phyloP scores from a whole-genome alignment of 2,888 invertebrate genomes.

The Pachymerium ferrugineum region DNA sequence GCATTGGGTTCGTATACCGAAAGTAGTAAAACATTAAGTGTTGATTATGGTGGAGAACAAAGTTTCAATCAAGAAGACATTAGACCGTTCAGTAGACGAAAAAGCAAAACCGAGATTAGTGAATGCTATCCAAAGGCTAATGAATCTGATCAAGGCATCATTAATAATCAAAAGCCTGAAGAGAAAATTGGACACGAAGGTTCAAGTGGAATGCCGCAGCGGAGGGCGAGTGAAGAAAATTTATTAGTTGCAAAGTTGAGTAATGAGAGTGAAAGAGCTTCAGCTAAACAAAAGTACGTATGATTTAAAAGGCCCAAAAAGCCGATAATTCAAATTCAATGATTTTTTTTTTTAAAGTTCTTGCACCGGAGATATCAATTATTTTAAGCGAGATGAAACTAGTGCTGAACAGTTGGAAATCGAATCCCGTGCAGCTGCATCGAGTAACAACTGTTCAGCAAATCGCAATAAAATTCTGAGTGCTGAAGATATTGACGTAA shows the following conservation, averaged over 20 bases:
- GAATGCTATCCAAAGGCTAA: no score
- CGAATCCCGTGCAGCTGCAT: background rate
- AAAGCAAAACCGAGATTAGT: no score
- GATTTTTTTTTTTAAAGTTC: background rate
- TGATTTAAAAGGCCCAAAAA: background rate
- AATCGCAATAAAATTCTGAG: no score
- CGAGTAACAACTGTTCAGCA: background rate
- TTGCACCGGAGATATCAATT: background rate
- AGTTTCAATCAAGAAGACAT: background rate
- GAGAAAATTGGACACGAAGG: background rate
- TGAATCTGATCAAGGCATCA: background rate
- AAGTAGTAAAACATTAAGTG: background rate
- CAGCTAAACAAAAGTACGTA: background rate
- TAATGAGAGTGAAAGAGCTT: background rate
- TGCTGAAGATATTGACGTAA: no score
- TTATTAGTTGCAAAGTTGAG: no score
- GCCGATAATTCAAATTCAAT: no score
- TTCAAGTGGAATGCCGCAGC: background rate
- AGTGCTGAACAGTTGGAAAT: background rate
- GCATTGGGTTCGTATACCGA: no score
- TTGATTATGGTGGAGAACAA: background rate
- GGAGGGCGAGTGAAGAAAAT: background rate
- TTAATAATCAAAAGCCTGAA: background rate
- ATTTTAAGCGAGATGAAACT: background rate
- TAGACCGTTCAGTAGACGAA: background rate